These are phyloP conservation scores for Cryptus viduatorius DNA, from an alignment of 2,888 invertebrate genomes.

Conservation along the genomic window DNA sequence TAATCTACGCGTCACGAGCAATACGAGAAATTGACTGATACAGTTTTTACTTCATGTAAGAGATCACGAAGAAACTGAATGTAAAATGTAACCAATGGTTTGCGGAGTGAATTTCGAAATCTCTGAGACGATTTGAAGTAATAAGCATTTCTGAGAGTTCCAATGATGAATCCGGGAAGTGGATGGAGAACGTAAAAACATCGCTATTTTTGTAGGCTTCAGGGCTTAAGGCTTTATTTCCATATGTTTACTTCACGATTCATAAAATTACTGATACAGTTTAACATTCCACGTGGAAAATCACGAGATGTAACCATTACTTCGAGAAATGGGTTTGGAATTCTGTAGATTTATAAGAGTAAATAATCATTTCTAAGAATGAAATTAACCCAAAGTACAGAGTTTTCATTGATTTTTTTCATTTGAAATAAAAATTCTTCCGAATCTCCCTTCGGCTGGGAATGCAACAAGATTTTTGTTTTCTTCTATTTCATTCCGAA, in stretches of 20 bases:
- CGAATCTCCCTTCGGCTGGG: too few relatives aligned
- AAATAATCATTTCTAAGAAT: not conserved
- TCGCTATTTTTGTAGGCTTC: not conserved
- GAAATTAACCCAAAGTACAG: not conserved
- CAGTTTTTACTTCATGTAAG: conserved; percentile 15
- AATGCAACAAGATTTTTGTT: too few relatives aligned
- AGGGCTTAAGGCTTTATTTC: not conserved
- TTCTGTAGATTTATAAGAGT: not conserved
- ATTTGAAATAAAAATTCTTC: too few relatives aligned
- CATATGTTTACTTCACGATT: not conserved
- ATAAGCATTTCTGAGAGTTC: not conserved
- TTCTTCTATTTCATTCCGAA: too few relatives aligned
- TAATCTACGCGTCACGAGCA: conserved; percentile 37
- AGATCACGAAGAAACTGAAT: conserved; percentile 4
- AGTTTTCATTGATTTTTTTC: too few relatives aligned
- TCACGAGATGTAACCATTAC: conserved; percentile 12
- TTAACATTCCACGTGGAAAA: not conserved
- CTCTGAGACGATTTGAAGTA: not conserved
- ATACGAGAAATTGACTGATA: conserved; percentile 49
- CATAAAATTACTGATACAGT: not conserved
- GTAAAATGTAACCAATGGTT: conserved; percentile 5
- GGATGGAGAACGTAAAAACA: not conserved
- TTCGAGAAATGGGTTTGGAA: not conserved
- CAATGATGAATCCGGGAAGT: not conserved
- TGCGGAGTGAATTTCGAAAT: not conserved